These are phyloP conservation scores for Thereva unica DNA, from an alignment of 2,888 invertebrate genomes.

Conservation along the genomic window DNA sequence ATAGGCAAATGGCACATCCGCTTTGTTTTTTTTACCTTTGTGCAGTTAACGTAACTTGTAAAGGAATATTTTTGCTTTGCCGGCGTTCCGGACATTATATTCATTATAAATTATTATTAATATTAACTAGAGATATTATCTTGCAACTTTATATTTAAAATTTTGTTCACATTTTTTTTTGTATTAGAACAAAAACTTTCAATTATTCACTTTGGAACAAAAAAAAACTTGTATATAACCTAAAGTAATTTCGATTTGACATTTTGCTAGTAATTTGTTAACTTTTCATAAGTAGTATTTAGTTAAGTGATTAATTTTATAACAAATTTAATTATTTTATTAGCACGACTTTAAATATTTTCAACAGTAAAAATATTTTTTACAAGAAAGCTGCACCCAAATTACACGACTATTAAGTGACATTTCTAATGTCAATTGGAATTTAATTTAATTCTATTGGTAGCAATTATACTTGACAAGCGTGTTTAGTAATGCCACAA, in stretches of 20 bases:
- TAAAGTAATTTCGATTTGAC: too few relatives aligned
- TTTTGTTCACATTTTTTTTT: neutral
- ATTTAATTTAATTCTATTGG: neutral
- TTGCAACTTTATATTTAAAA: neutral
- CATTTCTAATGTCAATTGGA: slow-evolving; percentile 17
- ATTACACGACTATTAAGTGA: slow-evolving; percentile 20
- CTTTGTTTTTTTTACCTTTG: slow-evolving; percentile 37
- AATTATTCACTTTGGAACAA: too few relatives aligned
- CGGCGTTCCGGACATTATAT: slow-evolving; percentile 38
- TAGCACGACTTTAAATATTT: too few relatives aligned
- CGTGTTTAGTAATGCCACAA: neutral
- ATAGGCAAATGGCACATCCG: slow-evolving; percentile 25
- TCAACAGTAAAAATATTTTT: neutral
- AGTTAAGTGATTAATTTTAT: slow-evolving; percentile 1
- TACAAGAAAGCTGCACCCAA: slow-evolving; percentile 29
- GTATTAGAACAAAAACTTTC: too few relatives aligned
- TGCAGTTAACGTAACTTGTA: slow-evolving; percentile 40
- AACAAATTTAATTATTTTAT: neutral
- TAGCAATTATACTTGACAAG: neutral
- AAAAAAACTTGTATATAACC: too few relatives aligned
- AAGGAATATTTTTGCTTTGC: slow-evolving; percentile 39
- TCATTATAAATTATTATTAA: neutral
- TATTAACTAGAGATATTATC: neutral
- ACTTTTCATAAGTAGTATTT: neutral
- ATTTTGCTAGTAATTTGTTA: too few relatives aligned